phyloP scores from a whole-genome alignment of 2,888 invertebrate genomes.

The Heliconius erato region DNA sequence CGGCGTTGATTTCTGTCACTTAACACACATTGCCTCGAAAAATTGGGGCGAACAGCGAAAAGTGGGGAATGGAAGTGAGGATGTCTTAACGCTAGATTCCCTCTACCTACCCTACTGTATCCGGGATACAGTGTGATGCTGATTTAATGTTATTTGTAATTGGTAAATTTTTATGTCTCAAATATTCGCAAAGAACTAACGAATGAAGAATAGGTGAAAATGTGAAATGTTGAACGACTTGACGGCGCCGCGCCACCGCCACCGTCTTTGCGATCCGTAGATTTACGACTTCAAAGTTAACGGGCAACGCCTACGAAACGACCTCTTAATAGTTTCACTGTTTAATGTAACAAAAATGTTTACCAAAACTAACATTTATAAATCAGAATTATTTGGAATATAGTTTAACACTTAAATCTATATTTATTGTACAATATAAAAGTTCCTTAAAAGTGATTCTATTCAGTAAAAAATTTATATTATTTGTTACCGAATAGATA shows the following conservation, averaged over 20 bases:
- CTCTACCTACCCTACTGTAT: too few relatives aligned
- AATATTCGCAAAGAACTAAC: constrained; percentile 57
- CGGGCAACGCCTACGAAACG: constrained; percentile 60
- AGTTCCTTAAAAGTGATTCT: background rate
- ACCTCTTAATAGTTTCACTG: background rate
- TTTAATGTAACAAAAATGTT: constrained; percentile 3
- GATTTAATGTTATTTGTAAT: background rate
- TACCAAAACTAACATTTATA: background rate
- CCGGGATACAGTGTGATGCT: too few relatives aligned
- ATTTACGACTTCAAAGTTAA: constrained; percentile 66
- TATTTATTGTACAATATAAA: constrained; percentile 4
- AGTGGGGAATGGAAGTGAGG: too few relatives aligned
- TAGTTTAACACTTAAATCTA: constrained; percentile 2
- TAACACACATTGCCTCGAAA: too few relatives aligned
- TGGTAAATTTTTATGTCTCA: background rate
- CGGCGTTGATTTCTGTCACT: too few relatives aligned
- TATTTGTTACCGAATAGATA: background rate
- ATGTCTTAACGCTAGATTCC: too few relatives aligned
- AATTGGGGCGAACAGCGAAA: too few relatives aligned
- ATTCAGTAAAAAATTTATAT: background rate
- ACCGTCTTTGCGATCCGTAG: constrained; percentile 57
- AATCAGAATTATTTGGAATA: background rate
- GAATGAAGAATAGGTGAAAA: constrained; percentile 49
- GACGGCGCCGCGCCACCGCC: constrained; percentile 61
- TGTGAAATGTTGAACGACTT: constrained; percentile 62